Evolutionary conservation across 37 sponge, comb jelly and placozoan genomes (phyloP).

Genomic region (Axinella damicornis): DNA sequence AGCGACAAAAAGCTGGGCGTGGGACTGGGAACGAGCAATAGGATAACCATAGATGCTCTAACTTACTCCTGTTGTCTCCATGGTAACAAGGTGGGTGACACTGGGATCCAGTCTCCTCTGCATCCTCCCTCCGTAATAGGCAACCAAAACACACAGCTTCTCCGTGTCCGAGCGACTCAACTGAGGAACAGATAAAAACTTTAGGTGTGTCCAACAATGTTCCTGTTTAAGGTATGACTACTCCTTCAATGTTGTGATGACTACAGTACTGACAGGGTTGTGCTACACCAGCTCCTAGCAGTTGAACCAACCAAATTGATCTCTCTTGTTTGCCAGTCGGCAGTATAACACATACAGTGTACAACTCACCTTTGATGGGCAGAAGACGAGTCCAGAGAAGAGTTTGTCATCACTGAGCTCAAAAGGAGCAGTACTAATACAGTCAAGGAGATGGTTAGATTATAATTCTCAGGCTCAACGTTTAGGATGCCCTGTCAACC

Average conservation of each 20-base stretch:
- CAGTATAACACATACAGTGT: not conserved
- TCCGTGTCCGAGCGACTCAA: conserved; percentile 56
- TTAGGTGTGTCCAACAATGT: not conserved
- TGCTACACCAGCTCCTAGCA: too few species aligned
- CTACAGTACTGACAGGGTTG: too few species aligned
- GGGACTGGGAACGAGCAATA: too few species aligned
- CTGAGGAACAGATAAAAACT: conserved; percentile 11
- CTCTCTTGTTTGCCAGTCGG: too few species aligned
- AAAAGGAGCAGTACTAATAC: conserved; percentile 49
- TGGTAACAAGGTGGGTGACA: conserved; percentile 76
- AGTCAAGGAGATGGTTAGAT: too few species aligned
- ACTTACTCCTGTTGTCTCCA: conserved; percentile 64
- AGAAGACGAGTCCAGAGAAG: conserved; percentile 59
- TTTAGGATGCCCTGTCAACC: too few species aligned
- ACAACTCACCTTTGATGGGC: conserved; percentile 56
- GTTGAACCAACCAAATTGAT: too few species aligned
- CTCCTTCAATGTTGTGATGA: too few species aligned
- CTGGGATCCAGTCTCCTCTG: conserved; percentile 53
- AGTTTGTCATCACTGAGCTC: conserved; percentile 23
- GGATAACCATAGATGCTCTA: too few species aligned
- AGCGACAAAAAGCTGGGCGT: too few species aligned
- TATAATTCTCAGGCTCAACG: too few species aligned
- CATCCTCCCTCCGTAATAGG: conserved; percentile 73
- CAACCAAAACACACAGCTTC: conserved; percentile 67
- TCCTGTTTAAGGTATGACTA: too few species aligned